A percentile compares a stretch with the other conserved stretches of the same genome.
Evolutionary conservation across 2,888 invertebrate species (phyloP).

Genomic region (Brachyptera putata): DNA sequence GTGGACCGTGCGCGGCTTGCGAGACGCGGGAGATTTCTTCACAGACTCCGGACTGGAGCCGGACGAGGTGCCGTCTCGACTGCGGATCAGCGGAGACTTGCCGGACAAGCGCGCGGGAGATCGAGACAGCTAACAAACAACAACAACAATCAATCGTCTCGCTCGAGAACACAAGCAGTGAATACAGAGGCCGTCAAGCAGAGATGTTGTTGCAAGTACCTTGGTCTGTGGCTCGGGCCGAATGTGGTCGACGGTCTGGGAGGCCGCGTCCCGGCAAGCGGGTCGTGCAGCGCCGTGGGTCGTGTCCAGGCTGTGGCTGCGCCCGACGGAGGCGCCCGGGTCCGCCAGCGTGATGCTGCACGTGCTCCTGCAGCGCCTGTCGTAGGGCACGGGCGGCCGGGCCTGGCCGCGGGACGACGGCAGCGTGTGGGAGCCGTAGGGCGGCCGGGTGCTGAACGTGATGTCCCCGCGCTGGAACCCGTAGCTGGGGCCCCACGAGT

Average conservation of each 20-base stretch:
- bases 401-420: constrained; percentile 32
- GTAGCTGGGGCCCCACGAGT: constrained; percentile 46
- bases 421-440: constrained; percentile 41
- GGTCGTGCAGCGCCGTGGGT: constrained; percentile 40
- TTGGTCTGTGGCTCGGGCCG: too few relatives aligned
- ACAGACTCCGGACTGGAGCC: not conserved
- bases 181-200: not conserved
- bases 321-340: constrained; percentile 38
- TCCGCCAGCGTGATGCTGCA: constrained; percentile 61
- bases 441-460: constrained; percentile 51
- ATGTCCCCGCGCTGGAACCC: constrained; percentile 53
- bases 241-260: too few relatives aligned
- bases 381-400: constrained; percentile 43
- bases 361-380: constrained; percentile 59
- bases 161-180: not conserved
- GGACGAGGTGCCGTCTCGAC: constrained; percentile 29
- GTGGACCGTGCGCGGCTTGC: constrained; percentile 61
- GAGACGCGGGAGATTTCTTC: too few relatives aligned
- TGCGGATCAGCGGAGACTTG: constrained; percentile 35
- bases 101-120: constrained; percentile 38
- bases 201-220: not conserved
- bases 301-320: constrained; percentile 4
- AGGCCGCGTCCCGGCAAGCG: constrained; percentile 49
- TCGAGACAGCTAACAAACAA: constrained; percentile 32
- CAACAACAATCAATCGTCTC: not conserved